Conservation (phyloP, 2,888 invertebrate genomes). For the Prionchulus punctatus region DNA sequence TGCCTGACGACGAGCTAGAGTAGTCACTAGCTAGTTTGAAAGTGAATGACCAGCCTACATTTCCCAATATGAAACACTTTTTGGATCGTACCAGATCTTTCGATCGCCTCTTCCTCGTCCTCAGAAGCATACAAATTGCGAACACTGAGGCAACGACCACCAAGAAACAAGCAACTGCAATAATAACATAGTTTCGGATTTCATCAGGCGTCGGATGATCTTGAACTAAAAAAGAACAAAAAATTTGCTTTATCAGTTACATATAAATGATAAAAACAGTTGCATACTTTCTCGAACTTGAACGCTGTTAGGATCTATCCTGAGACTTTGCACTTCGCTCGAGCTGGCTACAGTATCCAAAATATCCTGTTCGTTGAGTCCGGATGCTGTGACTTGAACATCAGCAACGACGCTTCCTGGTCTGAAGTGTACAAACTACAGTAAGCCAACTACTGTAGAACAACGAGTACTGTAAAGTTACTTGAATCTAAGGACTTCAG, state of each 20-base stretch:
- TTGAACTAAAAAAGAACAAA: not conserved
- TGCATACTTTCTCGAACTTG: slow-evolving; percentile 1
- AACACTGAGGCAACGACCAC: slow-evolving; percentile 12
- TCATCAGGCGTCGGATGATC: not conserved
- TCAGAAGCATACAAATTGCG: slow-evolving; percentile 11
- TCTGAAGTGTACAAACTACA: not conserved
- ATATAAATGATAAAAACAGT: not conserved
- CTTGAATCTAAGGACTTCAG: not conserved
- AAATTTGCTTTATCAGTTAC: not conserved
- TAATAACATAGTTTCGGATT: slow-evolving; percentile 12
- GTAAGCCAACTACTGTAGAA: not conserved
- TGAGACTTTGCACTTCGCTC: not conserved
- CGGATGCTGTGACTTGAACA: slow-evolving; percentile 1
- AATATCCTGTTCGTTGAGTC: not conserved
- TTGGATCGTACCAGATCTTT: slow-evolving; percentile 6
- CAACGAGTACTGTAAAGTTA: not conserved
- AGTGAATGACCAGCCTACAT: not conserved
- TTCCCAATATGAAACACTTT: no score
- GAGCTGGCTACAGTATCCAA: not conserved
- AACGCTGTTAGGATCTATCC: not conserved
- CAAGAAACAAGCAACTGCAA: slow-evolving; percentile 12
- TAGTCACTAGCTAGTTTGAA: no score
- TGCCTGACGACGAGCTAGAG: no score
- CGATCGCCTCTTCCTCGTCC: slow-evolving; percentile 8
- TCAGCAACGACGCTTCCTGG: slow-evolving; percentile 10